Conservation (phyloP, 1,140 invertebrate species). For the Cryptotermes secundus region DNA sequence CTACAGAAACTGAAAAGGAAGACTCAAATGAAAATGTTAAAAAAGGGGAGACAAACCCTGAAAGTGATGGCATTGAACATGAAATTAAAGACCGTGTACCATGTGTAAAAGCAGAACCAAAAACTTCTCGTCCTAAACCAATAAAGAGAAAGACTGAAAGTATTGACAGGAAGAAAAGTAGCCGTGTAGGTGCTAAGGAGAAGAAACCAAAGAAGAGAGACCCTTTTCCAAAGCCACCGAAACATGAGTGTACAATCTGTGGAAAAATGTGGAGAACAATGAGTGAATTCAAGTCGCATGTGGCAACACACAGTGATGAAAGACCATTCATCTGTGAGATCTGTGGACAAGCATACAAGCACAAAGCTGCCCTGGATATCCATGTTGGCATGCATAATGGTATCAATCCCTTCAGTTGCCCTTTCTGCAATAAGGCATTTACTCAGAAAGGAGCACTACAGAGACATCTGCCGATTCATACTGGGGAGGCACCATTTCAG, state of each 20-base stretch:
- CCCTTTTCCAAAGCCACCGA: conserved; percentile 38
- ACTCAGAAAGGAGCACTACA: conserved; percentile 66
- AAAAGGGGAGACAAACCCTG: background rate
- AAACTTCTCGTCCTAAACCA: background rate
- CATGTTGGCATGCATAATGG: conserved; percentile 67
- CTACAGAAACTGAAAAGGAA: conserved; percentile 28
- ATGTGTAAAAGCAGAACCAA: background rate
- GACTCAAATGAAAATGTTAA: background rate
- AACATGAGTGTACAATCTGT: conserved; percentile 47
- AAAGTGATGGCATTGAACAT: background rate
- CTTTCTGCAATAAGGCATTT: conserved; percentile 74
- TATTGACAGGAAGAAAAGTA: conserved; percentile 22
- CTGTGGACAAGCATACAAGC: conserved; percentile 66
- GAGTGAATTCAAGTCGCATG: conserved; percentile 48
- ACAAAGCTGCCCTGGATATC: conserved; percentile 62
- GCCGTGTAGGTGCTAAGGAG: conserved; percentile 23
- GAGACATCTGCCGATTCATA: conserved; percentile 67
- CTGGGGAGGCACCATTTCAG: conserved; percentile 64
- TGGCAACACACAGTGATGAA: conserved; percentile 48
- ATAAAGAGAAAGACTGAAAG: background rate
- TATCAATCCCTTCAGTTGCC: conserved; percentile 70
- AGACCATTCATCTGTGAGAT: conserved; percentile 57
- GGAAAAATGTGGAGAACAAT: conserved; percentile 47
- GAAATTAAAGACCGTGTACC: background rate
- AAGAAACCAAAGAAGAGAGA: conserved; percentile 33